A percentile compares a stretch with the other conserved stretches of the same genome.
Conservation (phyloP, 1,140 invertebrate genomes). For the Adoxophyes honmai region DNA sequence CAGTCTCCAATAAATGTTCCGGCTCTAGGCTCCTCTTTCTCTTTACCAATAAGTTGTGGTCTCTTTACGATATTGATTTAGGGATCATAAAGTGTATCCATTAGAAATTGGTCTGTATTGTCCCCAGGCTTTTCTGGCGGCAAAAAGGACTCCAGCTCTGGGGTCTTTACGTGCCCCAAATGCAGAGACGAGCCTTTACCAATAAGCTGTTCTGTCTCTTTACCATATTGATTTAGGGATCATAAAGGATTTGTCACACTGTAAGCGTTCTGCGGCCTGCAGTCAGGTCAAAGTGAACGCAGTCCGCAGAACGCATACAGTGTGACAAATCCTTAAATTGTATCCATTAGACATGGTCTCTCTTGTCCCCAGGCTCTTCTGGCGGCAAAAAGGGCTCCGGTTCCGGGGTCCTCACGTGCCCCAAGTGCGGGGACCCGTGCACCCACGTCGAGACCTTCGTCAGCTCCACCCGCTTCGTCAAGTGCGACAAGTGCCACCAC, state of each 20-base stretch:
- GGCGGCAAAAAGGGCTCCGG: constrained; percentile 57
- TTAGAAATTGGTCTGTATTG: neutral
- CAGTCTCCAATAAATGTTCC: constrained; percentile 46
- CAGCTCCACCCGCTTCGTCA: constrained; percentile 96
- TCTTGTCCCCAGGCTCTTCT: constrained; percentile 37
- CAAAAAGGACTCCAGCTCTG: constrained; percentile 50
- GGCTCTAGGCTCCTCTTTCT: constrained; percentile 55
- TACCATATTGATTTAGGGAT: no score
- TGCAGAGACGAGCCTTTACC: no score
- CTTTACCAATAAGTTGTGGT: no score
- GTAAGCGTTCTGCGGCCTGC: no score
- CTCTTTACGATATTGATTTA: no score
- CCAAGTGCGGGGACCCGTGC: constrained; percentile 97
- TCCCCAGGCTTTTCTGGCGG: constrained; percentile 48
- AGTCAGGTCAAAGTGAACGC: no score
- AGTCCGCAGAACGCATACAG: no score
- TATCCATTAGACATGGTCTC: no score
- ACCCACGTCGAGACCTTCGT: constrained; percentile 98
- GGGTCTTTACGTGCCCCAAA: constrained; percentile 84
- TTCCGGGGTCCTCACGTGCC: constrained; percentile 80
- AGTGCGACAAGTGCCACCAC: constrained; percentile 98
- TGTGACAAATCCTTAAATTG: no score
- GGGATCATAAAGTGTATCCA: no score
- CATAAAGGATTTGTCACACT: no score
- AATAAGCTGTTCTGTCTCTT: no score